A percentile compares a stretch with the other conserved stretches of the same genome.
phyloP scores from a whole-genome alignment of 2,888 invertebrate species.

The Matsumyia berberina region DNA sequence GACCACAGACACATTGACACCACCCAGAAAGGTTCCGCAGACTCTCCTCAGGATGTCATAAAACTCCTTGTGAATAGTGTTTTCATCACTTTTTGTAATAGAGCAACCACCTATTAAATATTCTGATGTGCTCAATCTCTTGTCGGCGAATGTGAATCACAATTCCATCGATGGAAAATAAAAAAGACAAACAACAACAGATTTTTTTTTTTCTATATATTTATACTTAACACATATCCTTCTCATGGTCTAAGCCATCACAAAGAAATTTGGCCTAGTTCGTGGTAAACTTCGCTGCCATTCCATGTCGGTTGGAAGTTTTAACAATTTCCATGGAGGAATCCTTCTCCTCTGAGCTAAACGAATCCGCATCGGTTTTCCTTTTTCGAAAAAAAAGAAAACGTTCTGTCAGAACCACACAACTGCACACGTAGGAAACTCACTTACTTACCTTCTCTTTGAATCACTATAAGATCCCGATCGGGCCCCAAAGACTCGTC shows the following conservation, averaged over 20 bases:
- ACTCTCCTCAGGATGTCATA: no score
- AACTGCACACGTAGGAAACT: not conserved
- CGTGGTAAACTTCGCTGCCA: conserved; percentile 6
- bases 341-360: not conserved
- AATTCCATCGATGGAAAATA: not conserved
- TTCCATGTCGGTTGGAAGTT: conserved; percentile 5
- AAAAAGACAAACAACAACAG: not conserved
- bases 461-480: conserved; percentile 15
- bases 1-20: no score
- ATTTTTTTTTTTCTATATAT: not conserved
- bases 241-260: not conserved
- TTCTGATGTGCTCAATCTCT: no score
- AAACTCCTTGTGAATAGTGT: no score
- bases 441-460: conserved; percentile 21
- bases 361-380: conserved; percentile 27
- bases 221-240: not conserved
- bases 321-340: conserved; percentile 35
- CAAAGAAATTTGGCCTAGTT: not conserved
- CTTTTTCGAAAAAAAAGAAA: not conserved
- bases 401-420: no score
- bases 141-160: no score
- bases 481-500: conserved; percentile 8
- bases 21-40: no score
- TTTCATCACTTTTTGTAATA: no score
- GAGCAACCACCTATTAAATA: no score